phyloP scores from a whole-genome alignment of 2,797 vertebrate genomes.

The Channa striata region DNA sequence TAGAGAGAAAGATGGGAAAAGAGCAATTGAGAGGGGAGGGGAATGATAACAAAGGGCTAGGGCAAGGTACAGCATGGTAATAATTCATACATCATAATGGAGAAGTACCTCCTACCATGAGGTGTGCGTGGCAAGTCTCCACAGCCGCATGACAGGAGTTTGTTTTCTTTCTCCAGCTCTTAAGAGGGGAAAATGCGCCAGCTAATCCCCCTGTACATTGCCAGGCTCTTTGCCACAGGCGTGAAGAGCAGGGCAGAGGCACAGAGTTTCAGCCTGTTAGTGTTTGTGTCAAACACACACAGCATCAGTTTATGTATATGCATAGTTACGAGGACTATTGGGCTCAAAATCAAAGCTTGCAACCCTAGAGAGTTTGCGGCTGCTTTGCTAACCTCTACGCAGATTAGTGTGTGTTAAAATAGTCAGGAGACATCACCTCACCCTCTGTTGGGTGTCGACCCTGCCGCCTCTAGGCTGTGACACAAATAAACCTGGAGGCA shows the following conservation, averaged over 20 bases:
- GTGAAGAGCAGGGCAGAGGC: constrained; percentile 46
- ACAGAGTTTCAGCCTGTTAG: constrained; percentile 36
- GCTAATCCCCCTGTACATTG: constrained; percentile 73
- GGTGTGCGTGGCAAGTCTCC: constrained; percentile 55
- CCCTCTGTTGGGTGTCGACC: constrained; percentile 47
- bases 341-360: constrained; percentile 45
- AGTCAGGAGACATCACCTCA: constrained; percentile 62
- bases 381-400: constrained; percentile 49
- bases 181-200: constrained; percentile 79
- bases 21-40: constrained; percentile 3
- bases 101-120: constrained; percentile 53
- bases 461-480: constrained; percentile 52
- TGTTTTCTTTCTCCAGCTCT: constrained; percentile 76
- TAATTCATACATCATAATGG: constrained; percentile 54
- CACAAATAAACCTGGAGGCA: constrained; percentile 65
- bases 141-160: constrained; percentile 64
- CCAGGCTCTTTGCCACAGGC: constrained; percentile 56
- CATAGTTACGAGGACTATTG: constrained; percentile 30
- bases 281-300: constrained; percentile 36
- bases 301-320: constrained; percentile 9
- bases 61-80: constrained; percentile 40
- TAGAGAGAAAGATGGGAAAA: constrained; percentile 58
- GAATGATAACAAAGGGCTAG: constrained; percentile 41
- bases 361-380: constrained; percentile 33
- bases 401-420: constrained; percentile 63